Conservation (phyloP, 2,113 vertebrate species). For the Takifugu flavidus region DNA sequence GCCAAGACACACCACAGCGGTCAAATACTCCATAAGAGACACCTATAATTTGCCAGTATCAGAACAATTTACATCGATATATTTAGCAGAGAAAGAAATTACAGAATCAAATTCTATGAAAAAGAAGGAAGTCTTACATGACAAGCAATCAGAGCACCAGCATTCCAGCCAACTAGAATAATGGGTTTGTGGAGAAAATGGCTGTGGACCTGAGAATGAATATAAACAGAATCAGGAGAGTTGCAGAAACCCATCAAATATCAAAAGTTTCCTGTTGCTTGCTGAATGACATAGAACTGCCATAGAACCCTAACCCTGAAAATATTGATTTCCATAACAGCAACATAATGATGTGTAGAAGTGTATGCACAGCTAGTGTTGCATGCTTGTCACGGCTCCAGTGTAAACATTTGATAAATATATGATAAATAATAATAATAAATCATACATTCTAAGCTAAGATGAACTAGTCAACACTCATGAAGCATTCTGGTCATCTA, state of each 20-base stretch:
- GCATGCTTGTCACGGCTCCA: too few relatives aligned
- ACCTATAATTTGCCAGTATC: constrained; percentile 72
- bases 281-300: too few relatives aligned
- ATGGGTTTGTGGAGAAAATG: constrained; percentile 96
- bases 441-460: too few relatives aligned
- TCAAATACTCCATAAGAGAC: constrained; percentile 91
- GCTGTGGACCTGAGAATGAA: constrained; percentile 82
- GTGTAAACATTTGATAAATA: too few relatives aligned
- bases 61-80: neutral
- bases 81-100: neutral
- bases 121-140: constrained; percentile 79
- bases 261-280: too few relatives aligned
- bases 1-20: constrained; percentile 92
- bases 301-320: too few relatives aligned
- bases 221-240: constrained; percentile 19
- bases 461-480: too few relatives aligned
- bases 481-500: too few relatives aligned
- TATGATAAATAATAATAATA: too few relatives aligned
- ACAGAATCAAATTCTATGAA: neutral
- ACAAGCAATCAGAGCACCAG: constrained; percentile 91
- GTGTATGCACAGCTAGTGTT: too few relatives aligned
- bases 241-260: neutral
- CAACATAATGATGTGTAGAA: too few relatives aligned
- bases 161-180: constrained; percentile 94
- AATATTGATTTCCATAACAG: too few relatives aligned